Base-by-base conservation (phyloP, 2,113 vertebrate genomes). In the Thermophis baileyi region DNA sequence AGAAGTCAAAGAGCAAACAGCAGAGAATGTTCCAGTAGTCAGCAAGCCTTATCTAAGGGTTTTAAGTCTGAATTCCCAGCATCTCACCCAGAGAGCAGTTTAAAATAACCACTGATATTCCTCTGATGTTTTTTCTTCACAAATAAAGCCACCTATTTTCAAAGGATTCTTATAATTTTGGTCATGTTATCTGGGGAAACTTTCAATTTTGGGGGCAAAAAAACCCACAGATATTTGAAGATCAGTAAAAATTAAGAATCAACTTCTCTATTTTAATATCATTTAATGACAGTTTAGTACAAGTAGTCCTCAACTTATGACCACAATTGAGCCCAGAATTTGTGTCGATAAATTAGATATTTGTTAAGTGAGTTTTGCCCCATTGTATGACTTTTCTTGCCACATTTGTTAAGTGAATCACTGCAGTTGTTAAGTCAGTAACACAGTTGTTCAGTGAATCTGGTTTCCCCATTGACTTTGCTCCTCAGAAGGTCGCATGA, bases 161-260 rank as follows among this genome's bases (percentile, higher is more conserved):
- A 81, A 81, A 40, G 35, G 2, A 81, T 40, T 81, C 35, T 69
- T 81, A 81, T 40, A 40, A 20, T 22, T 81, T 40, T 40, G 35
- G 6, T 81, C 69, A 81, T 40, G 35, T 40, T 8, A 40, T 3
- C 2, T 81, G 35, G 2, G 18, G 18, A 40, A 81, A 1, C 53
- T 95, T 94, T 94, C 95, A 96, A 96, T 96, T 96, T 95, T 94
- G 88, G 95, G 95, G 95, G 90, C 95, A 69, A 95, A 9, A 93
- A 0, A 49, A 25, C 11, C 16, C 90, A 90, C 90, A 90, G 94
- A 95, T 96, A 93, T 96, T 95, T 96, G 94, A 93, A 22, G 96
- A 92, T 95, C 94, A 93, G 91, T 0, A 0, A 57, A 95, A 95
- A 95, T 95, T 95, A 93, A 35, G 14, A 8, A 1, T 91, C 40